Conservation (phyloP, 2,113 vertebrate genomes). For the Coptodon bakossiorum region DNA sequence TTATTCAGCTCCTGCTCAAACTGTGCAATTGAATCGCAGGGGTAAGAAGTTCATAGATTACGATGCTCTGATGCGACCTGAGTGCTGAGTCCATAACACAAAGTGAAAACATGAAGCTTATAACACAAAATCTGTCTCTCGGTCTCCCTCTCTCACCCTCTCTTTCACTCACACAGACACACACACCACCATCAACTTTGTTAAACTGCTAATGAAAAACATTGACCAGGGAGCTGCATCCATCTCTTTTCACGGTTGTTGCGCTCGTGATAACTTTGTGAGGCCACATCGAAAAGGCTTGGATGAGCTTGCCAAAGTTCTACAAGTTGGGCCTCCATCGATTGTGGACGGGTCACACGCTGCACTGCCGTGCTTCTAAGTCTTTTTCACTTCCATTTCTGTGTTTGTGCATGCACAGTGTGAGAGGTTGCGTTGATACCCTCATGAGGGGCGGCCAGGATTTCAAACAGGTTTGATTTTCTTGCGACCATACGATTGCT, state of each 20-base stretch:
- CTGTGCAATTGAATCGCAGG: not conserved
- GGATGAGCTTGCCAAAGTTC: accelerated
- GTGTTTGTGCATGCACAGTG: accelerated
- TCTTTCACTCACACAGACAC: not conserved
- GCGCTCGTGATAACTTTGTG: accelerated
- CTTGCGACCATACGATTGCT: accelerated
- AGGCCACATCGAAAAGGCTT: not conserved
- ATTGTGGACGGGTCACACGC: too few relatives aligned
- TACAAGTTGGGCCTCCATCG: not conserved
- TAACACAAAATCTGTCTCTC: not conserved
- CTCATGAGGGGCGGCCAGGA: accelerated
- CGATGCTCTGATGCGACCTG: not conserved
- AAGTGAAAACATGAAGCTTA: not conserved
- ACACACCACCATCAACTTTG: accelerated
- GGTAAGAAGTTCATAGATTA: not conserved
- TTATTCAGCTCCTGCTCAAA: not conserved
- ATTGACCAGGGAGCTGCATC: accelerated
- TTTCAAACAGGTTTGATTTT: not conserved
- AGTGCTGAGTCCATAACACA: accelerated
- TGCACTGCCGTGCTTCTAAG: accelerated
- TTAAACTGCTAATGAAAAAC: not conserved
- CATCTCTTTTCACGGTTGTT: accelerated
- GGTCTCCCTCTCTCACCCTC: not conserved
- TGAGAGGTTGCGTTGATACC: not conserved
- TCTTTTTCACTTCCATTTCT: not conserved